A percentile compares a stretch with the other conserved stretches of the same genome.
Evolutionary conservation across 2,888 invertebrate species (phyloP).

Genomic region (Coenonympha glycerion): DNA sequence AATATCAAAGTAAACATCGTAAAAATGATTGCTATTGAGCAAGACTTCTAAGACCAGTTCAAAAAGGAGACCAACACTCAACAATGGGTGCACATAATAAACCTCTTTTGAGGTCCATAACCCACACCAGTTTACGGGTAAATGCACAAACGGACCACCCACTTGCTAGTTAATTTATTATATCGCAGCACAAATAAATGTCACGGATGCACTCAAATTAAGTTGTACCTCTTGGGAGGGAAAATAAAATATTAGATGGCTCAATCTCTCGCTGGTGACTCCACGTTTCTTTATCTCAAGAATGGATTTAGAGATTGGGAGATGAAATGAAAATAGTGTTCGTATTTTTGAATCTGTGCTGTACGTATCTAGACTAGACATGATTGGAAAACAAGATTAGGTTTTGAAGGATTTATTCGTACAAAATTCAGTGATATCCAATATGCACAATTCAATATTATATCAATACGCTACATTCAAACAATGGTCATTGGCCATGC

Average conservation of each 20-base stretch:
- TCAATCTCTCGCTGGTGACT: slow-evolving; percentile 2
- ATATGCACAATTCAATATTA: too few species aligned
- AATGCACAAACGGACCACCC: slow-evolving; percentile 15
- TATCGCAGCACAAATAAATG: slow-evolving; percentile 25
- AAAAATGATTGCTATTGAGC: slow-evolving; percentile 1
- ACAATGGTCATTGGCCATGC: too few species aligned
- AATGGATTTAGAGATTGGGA: background rate
- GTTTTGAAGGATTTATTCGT: too few species aligned
- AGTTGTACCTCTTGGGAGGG: slow-evolving; percentile 19
- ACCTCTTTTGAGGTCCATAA: slow-evolving; percentile 9
- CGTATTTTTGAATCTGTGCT: too few species aligned
- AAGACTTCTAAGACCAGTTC: background rate
- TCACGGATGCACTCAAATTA: slow-evolving; percentile 24
- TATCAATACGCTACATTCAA: too few species aligned
- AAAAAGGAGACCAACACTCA: slow-evolving; percentile 2
- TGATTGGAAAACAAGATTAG: too few species aligned
- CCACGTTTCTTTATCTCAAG: background rate
- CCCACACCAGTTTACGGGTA: slow-evolving; percentile 14
- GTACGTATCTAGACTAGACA: too few species aligned
- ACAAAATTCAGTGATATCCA: too few species aligned
- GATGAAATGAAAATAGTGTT: too few species aligned
- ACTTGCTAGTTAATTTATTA: slow-evolving; percentile 21
- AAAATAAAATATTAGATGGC: slow-evolving; percentile 8
- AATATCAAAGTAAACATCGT: slow-evolving; percentile 2
- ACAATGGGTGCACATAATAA: slow-evolving; percentile 8